Base-by-base conservation (phyloP, 2,797 vertebrate species). In the Malurus leucopterus region DNA sequence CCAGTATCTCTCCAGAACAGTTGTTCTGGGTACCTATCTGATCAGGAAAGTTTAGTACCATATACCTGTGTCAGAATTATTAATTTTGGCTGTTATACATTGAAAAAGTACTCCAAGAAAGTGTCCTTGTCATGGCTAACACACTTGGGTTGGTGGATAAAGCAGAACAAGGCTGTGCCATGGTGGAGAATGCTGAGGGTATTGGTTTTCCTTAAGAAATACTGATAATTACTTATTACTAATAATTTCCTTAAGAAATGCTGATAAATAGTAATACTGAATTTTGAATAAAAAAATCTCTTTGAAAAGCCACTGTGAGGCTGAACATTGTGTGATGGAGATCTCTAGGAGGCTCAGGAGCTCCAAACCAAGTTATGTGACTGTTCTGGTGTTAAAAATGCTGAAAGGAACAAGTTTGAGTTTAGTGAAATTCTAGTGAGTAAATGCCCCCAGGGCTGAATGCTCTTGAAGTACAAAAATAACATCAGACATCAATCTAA, bases 91-190 rank as follows among this genome's bases (percentile, higher is more conserved):
- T 71, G 8, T 41, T 73, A 4, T 0, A 8, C 19, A 4, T 54
- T 57, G 34, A 17, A 63, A 65, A 68, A n/a, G 8, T 62, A 26
- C 8, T 63, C 4, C 15, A 43, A 23, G 40, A 57, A 86, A 21
- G 57, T 79, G 23, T 5, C 1, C 5, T 50, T 90, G 26, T 40
- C 59, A 32, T 57, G 17, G 24, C 32, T 32, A 1, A 1, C 1
- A 0, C 13, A 6, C 61, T 15, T 38, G 58, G 18, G 8, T n/a
- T 57, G 75, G 19, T 54, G 75, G 46, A 15, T 76, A 22, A 82
- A 63, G n/a, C 49, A 20, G 20, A 67, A 44, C 29, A 78, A 2
- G 1, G 1, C 51, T 58, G 0, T 41, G 15, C 30, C 10, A 0
- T 47, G 21, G 21, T 20, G 26, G 54, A 29, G 29, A 32, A 43